Evolutionary conservation across 1,140 invertebrate genomes (phyloP), one percentile per base, ranked within the genome.

Genomic region (Bombus haemorrhoidalis): DNA sequence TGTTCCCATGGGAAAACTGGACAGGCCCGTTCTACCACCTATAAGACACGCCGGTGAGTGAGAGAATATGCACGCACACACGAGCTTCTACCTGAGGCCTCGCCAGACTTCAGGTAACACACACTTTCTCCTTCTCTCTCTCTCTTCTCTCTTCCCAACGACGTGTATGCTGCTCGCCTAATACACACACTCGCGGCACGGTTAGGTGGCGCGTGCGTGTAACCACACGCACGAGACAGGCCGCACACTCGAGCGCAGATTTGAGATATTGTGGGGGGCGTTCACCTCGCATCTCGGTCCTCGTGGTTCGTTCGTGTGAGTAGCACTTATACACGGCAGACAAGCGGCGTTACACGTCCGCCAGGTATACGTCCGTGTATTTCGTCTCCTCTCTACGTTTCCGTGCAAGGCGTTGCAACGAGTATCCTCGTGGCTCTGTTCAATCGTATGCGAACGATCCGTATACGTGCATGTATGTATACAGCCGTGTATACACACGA

Each of bases 1-100:
- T 93, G 92, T 94, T 93, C 93, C 92, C 92, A 93, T 93, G 92
- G 92, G 93, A 94, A 94, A 93, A 93, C 90, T 93, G 92, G 92
- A 93, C 92, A 92, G 91, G 89, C 83, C 90, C 88, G 90, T 90
- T 91, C 89, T 90, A 91, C 91, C 89, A 89, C 87, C 90, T 92
- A 89, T 89, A 88, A 80, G 82, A 86, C 77, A 64, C 68, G 9
- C 25, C 66, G 39, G 39, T 8, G 68, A 68, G 77, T 9, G 28
- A 62, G 71, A 79, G 82, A 81, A 64, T 69, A 82, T 83, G 73
- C 72, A 74, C 86, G 39, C 81, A 81, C 85, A 76, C 83, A 81
- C 85, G 72, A 32, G 37, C 57, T 57, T 39, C 64, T 39, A 64
- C 34, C 74, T 39, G 68, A 43, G 28, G 73, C 76, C 82, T 66